Evolutionary conservation across 2,888 invertebrate species (phyloP).

Genomic region (Andrena dorsata): DNA sequence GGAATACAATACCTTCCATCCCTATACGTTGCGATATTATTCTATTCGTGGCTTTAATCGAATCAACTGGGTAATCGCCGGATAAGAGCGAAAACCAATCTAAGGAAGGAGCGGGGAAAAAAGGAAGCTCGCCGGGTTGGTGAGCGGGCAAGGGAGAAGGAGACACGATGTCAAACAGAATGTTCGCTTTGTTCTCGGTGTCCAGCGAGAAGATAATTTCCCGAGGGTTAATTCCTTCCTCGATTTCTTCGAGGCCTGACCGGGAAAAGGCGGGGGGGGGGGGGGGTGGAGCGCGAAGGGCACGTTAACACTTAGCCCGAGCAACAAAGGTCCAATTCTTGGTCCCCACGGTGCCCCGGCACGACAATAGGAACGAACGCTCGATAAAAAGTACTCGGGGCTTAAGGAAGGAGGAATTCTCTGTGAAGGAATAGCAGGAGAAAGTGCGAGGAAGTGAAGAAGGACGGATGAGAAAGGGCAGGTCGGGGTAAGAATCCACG

Average conservation of each 20-base stretch:
- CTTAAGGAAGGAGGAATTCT: constrained; percentile 64
- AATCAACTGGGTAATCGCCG: constrained; percentile 35
- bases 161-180: constrained; percentile 55
- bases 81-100: constrained; percentile 31
- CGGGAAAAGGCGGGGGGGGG: constrained; percentile 67
- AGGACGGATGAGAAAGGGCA: constrained; percentile 42
- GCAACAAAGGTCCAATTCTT: constrained; percentile 82
- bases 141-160: constrained; percentile 5
- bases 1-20: constrained; percentile 4
- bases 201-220: constrained; percentile 77
- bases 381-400: constrained; percentile 66
- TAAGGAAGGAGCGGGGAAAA: not conserved
- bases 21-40: not conserved
- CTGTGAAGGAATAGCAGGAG: constrained; percentile 58
- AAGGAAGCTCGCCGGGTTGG: not conserved
- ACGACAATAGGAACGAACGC: constrained; percentile 70
- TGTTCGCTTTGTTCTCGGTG: constrained; percentile 62
- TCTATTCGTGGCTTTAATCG: constrained; percentile 21
- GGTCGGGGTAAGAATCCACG: constrained; percentile 66
- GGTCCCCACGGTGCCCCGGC: constrained; percentile 70
- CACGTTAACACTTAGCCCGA: constrained; percentile 79
- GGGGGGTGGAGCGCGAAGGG: constrained; percentile 74
- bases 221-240: constrained; percentile 81
- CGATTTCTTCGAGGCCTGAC: constrained; percentile 39
- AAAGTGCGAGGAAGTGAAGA: constrained; percentile 38